Percentiles rank a stretch among this genome's conserved stretches.
phyloP scores from a whole-genome alignment of 2,888 invertebrate species.

The Mesopsocus fuscifrons region DNA sequence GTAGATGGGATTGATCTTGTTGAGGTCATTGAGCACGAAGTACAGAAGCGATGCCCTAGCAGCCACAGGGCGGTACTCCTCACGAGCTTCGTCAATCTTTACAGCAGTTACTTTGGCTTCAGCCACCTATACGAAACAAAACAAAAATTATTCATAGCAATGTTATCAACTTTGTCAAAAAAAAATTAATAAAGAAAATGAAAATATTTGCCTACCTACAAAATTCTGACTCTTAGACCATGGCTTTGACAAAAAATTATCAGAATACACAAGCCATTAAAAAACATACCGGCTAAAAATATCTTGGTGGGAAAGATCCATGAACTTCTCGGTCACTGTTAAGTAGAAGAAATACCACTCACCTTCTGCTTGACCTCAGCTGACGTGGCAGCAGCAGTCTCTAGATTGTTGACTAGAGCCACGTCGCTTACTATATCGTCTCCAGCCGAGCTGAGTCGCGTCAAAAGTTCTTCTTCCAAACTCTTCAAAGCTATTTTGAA shows the following conservation, averaged over 20 bases:
- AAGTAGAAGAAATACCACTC: too few relatives aligned
- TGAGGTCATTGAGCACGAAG: conserved; percentile 80
- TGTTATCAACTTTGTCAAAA: neutral
- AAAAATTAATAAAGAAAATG: neutral
- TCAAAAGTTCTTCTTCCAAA: conserved; percentile 79
- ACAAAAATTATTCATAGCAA: neutral
- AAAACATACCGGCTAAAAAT: too few relatives aligned
- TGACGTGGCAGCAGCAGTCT: conserved; percentile 82
- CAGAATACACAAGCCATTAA: too few relatives aligned
- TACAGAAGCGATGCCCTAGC: conserved; percentile 74
- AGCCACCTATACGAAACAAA: conserved; percentile 20
- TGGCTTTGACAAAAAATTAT: too few relatives aligned
- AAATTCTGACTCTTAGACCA: too few relatives aligned
- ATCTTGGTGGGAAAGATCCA: too few relatives aligned
- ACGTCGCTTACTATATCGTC: conserved; percentile 84
- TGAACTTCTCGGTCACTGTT: too few relatives aligned
- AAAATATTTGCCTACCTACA: neutral
- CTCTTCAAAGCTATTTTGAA: conserved; percentile 83
- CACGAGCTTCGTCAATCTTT: conserved; percentile 80
- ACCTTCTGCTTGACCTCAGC: conserved; percentile 78
- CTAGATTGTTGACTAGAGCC: conserved; percentile 76
- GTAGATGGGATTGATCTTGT: conserved; percentile 86
- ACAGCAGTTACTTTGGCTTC: conserved; percentile 72
- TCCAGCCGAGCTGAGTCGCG: conserved; percentile 71
- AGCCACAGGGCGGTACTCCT: conserved; percentile 73